These are phyloP conservation scores for Melipona beecheii DNA, from an alignment of 2,888 invertebrate species.

Conservation along the genomic window DNA sequence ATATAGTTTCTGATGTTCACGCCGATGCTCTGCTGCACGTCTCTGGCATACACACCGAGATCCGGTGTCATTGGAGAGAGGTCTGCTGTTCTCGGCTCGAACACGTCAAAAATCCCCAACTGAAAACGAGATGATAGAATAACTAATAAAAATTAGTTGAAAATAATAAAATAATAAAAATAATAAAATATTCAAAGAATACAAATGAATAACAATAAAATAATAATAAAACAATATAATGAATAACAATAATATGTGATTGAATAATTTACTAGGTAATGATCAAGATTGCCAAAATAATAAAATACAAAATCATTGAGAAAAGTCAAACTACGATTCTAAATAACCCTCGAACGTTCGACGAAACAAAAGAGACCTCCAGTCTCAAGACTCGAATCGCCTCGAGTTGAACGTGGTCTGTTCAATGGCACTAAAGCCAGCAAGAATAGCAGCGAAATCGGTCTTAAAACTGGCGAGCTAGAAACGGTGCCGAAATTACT, in stretches of 20 bases:
- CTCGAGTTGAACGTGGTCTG: background rate
- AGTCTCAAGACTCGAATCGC: background rate
- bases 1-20: conserved; percentile 92
- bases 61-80: conserved; percentile 92
- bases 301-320: background rate
- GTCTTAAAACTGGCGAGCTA: conserved; percentile 27
- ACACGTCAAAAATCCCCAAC: conserved; percentile 90
- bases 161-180: too few relatives aligned
- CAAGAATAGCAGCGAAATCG: background rate
- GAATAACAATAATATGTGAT: too few relatives aligned
- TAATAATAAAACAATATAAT: background rate
- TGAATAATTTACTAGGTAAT: too few relatives aligned
- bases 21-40: conserved; percentile 93
- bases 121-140: background rate
- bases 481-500: conserved; percentile 8
- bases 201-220: background rate
- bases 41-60: conserved; percentile 91
- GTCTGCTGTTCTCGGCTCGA: conserved; percentile 92
- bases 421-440: background rate
- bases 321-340: background rate
- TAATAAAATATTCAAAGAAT: background rate
- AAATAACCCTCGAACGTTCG: background rate
- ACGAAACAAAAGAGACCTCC: background rate
- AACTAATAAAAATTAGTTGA: background rate
- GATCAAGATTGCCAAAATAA: background rate